Percentiles rank a stretch among this genome's conserved stretches.
Conservation (phyloP, 2,113 vertebrate species). For the Lophochroa leadbeateri region DNA sequence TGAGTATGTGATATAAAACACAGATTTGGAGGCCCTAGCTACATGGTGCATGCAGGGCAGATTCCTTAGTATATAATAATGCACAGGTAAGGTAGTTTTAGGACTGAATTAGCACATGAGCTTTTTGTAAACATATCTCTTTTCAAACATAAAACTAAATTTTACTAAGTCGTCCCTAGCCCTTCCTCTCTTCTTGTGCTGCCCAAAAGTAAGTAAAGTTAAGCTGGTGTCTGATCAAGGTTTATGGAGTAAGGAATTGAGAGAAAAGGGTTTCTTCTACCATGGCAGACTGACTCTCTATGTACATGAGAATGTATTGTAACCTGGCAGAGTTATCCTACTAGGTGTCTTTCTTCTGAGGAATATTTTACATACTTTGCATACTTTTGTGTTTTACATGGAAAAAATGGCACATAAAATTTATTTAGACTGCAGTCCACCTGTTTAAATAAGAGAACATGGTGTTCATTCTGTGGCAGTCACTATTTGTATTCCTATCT, state of each 20-base stretch:
- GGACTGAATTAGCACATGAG: neutral
- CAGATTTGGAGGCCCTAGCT: neutral
- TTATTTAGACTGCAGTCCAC: neutral
- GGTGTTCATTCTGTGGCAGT: neutral
- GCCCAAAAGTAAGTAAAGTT: neutral
- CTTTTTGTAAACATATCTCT: neutral
- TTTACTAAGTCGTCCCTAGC: neutral
- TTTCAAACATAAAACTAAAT: neutral
- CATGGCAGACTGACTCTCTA: neutral
- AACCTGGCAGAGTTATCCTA: neutral
- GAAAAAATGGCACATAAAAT: neutral
- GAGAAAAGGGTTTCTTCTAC: neutral
- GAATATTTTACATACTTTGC: neutral
- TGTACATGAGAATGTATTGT: neutral
- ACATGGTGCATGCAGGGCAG: fast-evolving
- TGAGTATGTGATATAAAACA: neutral
- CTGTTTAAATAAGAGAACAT: neutral
- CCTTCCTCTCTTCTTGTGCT: neutral
- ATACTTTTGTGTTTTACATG: neutral
- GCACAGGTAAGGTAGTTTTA: neutral
- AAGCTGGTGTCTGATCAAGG: neutral
- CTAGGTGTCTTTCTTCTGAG: neutral
- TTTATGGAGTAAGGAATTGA: neutral
- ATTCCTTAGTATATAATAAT: neutral
- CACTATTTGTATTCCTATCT: neutral